Percentiles rank a stretch among this genome's conserved stretches.
These are phyloP conservation scores for Microtus oregoni DNA, from an alignment of 2,113 vertebrate genomes.

Conservation along the genomic window DNA sequence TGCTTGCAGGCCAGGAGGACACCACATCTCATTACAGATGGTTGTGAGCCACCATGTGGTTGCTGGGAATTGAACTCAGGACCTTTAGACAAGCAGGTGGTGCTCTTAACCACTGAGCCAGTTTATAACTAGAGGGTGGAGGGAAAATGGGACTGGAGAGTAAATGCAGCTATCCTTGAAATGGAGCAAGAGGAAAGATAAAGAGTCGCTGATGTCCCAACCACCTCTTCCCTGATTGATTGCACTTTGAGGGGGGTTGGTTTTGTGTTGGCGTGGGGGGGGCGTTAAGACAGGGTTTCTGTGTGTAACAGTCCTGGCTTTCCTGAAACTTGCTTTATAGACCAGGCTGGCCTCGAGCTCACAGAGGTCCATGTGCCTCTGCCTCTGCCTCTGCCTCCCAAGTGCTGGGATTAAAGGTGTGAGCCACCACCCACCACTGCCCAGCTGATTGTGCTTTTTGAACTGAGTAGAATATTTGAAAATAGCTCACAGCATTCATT, in stretches of 20 bases:
- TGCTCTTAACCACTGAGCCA: no score
- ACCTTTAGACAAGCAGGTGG: no score
- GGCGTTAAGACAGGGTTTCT: not conserved
- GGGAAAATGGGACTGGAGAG: not conserved
- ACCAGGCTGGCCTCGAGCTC: not conserved
- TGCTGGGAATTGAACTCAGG: no score
- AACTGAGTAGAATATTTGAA: slow-evolving; percentile 23
- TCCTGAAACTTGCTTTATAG: not conserved
- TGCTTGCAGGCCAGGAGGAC: no score
- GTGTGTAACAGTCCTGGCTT: not conserved
- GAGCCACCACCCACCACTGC: no score
- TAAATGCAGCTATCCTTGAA: not conserved
- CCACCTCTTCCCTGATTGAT: not conserved
- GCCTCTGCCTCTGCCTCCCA: no score
- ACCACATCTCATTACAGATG: no score
- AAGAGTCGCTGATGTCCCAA: not conserved
- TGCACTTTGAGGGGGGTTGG: not conserved
- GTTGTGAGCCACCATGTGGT: no score
- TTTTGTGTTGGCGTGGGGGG: no score
- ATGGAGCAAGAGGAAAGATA: slow-evolving; percentile 16
- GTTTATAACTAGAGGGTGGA: not conserved
- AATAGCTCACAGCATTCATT: slow-evolving; percentile 1
- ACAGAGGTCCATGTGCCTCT: not conserved
- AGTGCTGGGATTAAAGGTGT: not conserved
- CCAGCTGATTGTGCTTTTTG: not conserved